Base-by-base conservation (phyloP, 1,140 invertebrate genomes). In the roundworm (Caenorhabditis elegans) region DNA sequence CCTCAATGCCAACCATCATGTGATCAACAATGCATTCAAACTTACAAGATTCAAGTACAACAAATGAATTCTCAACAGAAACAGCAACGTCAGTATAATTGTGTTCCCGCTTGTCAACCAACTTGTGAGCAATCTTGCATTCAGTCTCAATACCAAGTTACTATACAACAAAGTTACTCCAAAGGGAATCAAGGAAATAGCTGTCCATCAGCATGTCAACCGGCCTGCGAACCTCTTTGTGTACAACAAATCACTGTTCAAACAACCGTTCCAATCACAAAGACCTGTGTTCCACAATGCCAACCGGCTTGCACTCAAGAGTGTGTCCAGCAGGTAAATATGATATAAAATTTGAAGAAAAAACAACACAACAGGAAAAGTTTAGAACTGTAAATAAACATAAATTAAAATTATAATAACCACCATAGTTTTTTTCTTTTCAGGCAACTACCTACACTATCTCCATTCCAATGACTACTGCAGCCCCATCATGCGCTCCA, bases 71-170 rank as follows among this genome's bases (percentile, higher is more conserved):
- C 51, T 65, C 51, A 53, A 39, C 26, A 53, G 3, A 24, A 31
- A 31, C 28, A 79, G 24, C 53, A 79, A 65, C 39, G 51, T 0
- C 34, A 47, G 28, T 78, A 51, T 22, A 65, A 46, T 22, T 79
- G 78, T 70, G 51, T 70, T 19, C 36, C 78, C 17, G 55, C 55
- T 22, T 79, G 78, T 70, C 78, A 79, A 39, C 78, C 78, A 47
- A 39, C 55, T 36, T 79, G 78, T 19, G 78, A 79, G 10, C 78
- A 53, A 43, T 55, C 51, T 0, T 79, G 78, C 47, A 65, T 47
- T 13, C 51, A 79, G 31, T 39, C 60, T 17, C 60, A 70, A 70
- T 70, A 70, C 8, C 60, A 70, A 39, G 34, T 70, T 3, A 70
- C 60, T 39, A n/a, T 70, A 10, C 60, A 70, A 13, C 60, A 70